Evolutionary conservation across 1,140 invertebrate species (phyloP).

Genomic region (Acromyrmex charruanus): DNA sequence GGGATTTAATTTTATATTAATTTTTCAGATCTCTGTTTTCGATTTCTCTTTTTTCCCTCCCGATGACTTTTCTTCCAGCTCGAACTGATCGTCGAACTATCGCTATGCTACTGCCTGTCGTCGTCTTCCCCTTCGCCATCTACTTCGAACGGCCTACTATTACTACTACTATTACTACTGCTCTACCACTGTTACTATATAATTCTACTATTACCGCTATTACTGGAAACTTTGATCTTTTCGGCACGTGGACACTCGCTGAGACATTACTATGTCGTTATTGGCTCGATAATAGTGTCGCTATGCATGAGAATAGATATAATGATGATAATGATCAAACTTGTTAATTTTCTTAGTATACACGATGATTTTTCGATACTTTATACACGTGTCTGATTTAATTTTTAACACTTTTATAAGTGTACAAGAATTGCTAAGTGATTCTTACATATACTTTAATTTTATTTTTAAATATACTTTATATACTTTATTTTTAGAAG

Average conservation of each 20-base stretch:
- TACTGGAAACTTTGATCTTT: conserved; percentile 64
- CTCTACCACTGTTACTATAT: conserved; percentile 52
- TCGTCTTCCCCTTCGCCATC: conserved; percentile 72
- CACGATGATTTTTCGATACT: too few relatives aligned
- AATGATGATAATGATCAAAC: not conserved
- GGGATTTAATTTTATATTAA: conserved; percentile 1
- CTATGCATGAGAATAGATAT: not conserved
- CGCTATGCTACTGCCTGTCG: conserved; percentile 72
- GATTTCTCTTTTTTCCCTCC: conserved; percentile 6
- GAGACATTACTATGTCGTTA: conserved; percentile 44
- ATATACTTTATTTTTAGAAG: too few relatives aligned
- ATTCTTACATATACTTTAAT: too few relatives aligned
- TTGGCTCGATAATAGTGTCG: conserved; percentile 26
- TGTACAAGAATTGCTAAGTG: too few relatives aligned
- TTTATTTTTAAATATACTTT: too few relatives aligned
- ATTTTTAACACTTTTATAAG: too few relatives aligned
- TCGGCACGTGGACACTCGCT: conserved; percentile 64
- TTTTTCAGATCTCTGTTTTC: conserved; percentile 10
- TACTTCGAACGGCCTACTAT: conserved; percentile 70
- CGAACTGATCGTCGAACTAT: conserved; percentile 68
- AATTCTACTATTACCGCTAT: conserved; percentile 48
- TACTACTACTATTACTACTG: conserved; percentile 66
- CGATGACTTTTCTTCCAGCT: conserved; percentile 72
- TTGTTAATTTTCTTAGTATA: too few relatives aligned
- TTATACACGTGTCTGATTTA: too few relatives aligned